Base-by-base conservation (phyloP, 2,113 vertebrate genomes). In the Pterophyllum scalare region DNA sequence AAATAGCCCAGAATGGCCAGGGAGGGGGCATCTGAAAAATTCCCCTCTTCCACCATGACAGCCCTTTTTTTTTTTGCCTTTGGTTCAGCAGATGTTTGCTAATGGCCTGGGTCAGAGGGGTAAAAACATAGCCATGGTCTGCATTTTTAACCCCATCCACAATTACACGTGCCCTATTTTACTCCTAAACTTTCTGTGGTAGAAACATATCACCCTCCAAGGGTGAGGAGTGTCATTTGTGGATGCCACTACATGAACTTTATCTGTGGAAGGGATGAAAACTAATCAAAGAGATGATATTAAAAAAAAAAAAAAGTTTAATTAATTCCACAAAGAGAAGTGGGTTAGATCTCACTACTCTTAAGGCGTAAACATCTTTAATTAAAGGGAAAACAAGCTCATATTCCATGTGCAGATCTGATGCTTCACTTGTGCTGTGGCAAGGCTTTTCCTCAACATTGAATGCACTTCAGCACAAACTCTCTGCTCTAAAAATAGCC, bases 1-100 rank as follows among this genome's bases (percentile, higher is more conserved):
- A 94, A 96, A 96, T 95, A 95, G 86, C 62, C 75, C 80, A 74
- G 83, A 88, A 87, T 86, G 80, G 81, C 64, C 86, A 79, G 86
- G 85, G 89, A 83, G 77, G 86, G 46, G 80, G 88, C 75, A 80
- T 84, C 74, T 83, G 75, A 89, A 91, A 88, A 93, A 89, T 89
- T 90, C 79, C 75, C 82, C 82, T 86, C 59, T 78, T 26, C 77
- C 67, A 75, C 67, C 60, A 49, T 79, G 87, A 84, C 74, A 83
- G 61, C 20, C 67, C 74, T 83, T 38, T 22, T 77, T 70, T 20
- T 75, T 88, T 88, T 84, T 81, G 70, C 81, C 89, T 90, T 78
- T 58, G 24, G 60, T 81, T 72, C 26, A 90, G 87, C 91, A 94
- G 88, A 91, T 92, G 90, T 88, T 91, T 87, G 80, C 67, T 90